Evolutionary conservation across 2,888 invertebrate species (phyloP), one percentile per base, ranked within the genome.

Genomic region (Phasia obesa): DNA sequence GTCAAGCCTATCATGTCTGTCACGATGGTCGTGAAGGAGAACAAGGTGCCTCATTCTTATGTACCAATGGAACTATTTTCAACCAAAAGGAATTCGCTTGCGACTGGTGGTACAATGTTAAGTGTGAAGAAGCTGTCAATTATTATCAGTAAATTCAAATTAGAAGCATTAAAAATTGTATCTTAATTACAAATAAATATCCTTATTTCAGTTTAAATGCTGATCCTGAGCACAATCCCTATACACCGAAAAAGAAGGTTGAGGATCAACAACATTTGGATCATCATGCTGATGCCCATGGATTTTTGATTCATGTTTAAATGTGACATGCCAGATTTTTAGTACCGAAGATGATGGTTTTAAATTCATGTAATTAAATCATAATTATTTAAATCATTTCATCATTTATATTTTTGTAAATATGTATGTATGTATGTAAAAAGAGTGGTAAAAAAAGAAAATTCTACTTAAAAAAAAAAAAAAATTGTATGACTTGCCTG

Each of bases 41-140:
- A 87, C 95, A 96, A 87, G 96, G 97, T 0, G 95, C 97, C 0
- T 93, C 95, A 0, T 97, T 97, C 91, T 93, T 97, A 4, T 97
- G 97, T 91, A 95, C 96, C 65, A 97, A 97, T 87, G 97, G 97
- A 1, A 97, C 97, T 0, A 92, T 97, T 80, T 97, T 97, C 91
- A 96, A 96, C 91, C 97, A 97, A 88, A 94, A 94, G 84, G 95
- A 96, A 89, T 97, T 97, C 87, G 94, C 96, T 2, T 97, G 97
- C 87, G 97, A 97, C 89, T 97, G 97, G 97, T 97, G 97, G 97
- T 96, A 96, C 92, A 97, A 97, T 89, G 96, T 97, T 0, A 95
- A 97, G 88, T 97, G 97, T 87, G 94, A 94, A 4, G 93, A 95
- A 81, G 95, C 97, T n/a, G 92, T 93, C 3, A 92, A 93, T 42